A percentile compares a stretch with the other conserved stretches of the same genome.
phyloP scores from a whole-genome alignment of 1,140 invertebrate genomes.

The Pseudomyrmex gracilis region DNA sequence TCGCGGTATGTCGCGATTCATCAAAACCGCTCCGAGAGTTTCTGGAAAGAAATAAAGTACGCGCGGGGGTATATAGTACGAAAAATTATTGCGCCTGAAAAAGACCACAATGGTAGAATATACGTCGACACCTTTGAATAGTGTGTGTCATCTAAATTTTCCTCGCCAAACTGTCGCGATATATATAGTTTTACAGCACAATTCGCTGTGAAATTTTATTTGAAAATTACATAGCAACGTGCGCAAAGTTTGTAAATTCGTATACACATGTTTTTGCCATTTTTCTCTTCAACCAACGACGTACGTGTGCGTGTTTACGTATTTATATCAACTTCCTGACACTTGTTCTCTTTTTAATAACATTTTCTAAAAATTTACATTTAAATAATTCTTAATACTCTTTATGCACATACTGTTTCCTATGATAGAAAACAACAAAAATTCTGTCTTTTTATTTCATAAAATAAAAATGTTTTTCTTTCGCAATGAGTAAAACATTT shows the following conservation, averaged over 20 bases:
- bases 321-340: neutral
- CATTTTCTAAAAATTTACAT: neutral
- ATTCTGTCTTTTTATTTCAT: no score
- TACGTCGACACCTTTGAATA: constrained; percentile 37
- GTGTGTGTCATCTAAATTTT: neutral
- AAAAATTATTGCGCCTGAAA: constrained; percentile 45
- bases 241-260: neutral
- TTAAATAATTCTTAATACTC: neutral
- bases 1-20: constrained; percentile 40
- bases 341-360: neutral
- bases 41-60: constrained; percentile 21
- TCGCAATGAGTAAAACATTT: neutral
- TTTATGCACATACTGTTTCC: neutral
- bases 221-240: neutral
- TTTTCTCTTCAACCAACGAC: neutral
- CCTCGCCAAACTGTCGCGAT: neutral
- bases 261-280: neutral
- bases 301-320: no score
- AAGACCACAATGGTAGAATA: constrained; percentile 20
- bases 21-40: constrained; percentile 26
- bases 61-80: constrained; percentile 14
- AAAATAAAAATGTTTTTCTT: constrained; percentile 1
- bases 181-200: neutral
- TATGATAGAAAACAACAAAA: neutral
- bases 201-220: constrained; percentile 30